Base-by-base conservation (phyloP, 2,888 invertebrate species). In the Colostygia pectinataria region DNA sequence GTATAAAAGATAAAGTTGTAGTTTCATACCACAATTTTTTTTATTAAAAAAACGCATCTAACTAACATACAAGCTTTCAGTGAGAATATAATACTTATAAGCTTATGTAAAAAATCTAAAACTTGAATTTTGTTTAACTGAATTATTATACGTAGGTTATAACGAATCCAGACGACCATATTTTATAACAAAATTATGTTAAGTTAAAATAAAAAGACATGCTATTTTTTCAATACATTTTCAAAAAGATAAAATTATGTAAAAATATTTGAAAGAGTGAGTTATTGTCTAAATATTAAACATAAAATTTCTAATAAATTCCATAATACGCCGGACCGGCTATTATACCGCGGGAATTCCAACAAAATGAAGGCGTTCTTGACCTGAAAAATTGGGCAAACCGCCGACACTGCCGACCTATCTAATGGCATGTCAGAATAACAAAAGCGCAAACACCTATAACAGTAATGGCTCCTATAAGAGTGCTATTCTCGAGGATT, bases 401-500 rank as follows among this genome's bases (percentile, higher is more conserved):
- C 31, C 40, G 37, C 33, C 36, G 28, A 10, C 29, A 36, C 27
- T 27, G 24, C 7, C 38, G 33, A 55, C 53, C 46, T 50, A 48
- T 45, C 44, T 63, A 67, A 71, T 65, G 56, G 63, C 60, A 57
- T 56, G 63, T 65, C 57, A 63, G 61, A 68, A 61, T 66, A 62
- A 71, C 65, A 61, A 56, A 54, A 53, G 49, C 50, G 60, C 63
- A 66, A 66, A 68, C 64, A 64, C 58, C 62, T 61, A 68, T 61
- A 71, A 70, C 63, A 46, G 57, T 74, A 71, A 80, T 71, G 68
- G 63, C 63, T 66, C 68, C 74, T 71, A 74, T 69, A 69, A 71
- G 68, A 59, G 58, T 64, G 58, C 66, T 67, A 62, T 74, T 77
- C 63, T 61, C 52, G 68, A 57, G 71, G 71, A 77, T 77, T 75